These are phyloP conservation scores for Cheilosia impressa DNA, from an alignment of 2,888 invertebrate species.

Conservation along the genomic window DNA sequence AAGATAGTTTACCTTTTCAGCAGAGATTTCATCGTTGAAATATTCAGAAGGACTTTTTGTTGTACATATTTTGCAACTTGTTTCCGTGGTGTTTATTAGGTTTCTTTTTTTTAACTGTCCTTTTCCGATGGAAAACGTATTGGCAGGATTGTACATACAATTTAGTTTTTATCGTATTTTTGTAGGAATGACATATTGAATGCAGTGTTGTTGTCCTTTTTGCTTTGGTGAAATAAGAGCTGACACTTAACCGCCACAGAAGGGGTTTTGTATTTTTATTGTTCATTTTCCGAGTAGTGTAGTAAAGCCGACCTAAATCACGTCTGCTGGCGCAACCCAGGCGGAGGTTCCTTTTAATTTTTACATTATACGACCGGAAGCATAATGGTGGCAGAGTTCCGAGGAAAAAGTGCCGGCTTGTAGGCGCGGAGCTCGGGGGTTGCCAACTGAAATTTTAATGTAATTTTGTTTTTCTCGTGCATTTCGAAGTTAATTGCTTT, in stretches of 20 bases:
- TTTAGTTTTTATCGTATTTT: constrained; percentile 36
- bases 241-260: constrained; percentile 40
- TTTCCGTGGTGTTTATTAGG: constrained; percentile 30
- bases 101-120: background rate
- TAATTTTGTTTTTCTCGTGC: background rate
- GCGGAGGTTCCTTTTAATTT: background rate
- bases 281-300: background rate
- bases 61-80: constrained; percentile 38
- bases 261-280: constrained; percentile 41
- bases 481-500: background rate
- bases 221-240: constrained; percentile 13
- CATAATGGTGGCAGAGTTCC: background rate
- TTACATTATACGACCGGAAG: background rate
- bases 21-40: constrained; percentile 64
- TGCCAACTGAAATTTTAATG: background rate
- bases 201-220: background rate
- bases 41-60: constrained; percentile 56
- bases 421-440: background rate
- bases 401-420: background rate
- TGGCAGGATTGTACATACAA: constrained; percentile 40
- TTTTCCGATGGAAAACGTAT: constrained; percentile 35
- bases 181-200: background rate
- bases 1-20: too few species aligned
- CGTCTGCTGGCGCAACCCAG: background rate
- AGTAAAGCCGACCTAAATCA: constrained; percentile 37